phyloP scores from a whole-genome alignment of 2,888 invertebrate genomes.

The Mythimna ferrago region DNA sequence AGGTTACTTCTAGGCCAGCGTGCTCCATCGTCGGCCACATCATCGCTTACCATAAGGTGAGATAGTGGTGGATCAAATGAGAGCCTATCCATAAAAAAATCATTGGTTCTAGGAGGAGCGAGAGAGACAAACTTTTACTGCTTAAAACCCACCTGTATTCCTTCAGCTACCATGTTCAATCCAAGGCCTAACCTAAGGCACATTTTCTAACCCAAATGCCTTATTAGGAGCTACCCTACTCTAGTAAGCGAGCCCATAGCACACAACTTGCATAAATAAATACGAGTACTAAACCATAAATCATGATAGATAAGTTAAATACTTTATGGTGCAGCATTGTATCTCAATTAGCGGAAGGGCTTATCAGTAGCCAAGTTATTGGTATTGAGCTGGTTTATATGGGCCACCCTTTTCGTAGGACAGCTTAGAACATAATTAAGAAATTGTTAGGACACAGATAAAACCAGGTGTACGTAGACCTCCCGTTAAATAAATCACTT shows the following conservation, averaged over 20 bases:
- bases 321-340: slow-evolving; percentile 47
- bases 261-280: slow-evolving; percentile 16
- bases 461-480: background rate
- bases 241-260: slow-evolving; percentile 4
- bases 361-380: slow-evolving; percentile 48
- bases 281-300: slow-evolving; percentile 27
- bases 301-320: slow-evolving; percentile 49
- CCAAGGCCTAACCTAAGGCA: no score
- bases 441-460: background rate
- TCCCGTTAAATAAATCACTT: background rate
- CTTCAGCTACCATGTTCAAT: no score
- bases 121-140: no score
- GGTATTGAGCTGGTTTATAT: slow-evolving; percentile 5
- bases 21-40: no score
- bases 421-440: slow-evolving; percentile 7
- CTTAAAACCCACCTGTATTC: no score
- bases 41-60: no score
- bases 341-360: slow-evolving; percentile 48
- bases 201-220: no score
- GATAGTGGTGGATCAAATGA: no score
- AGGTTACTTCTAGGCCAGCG: no score
- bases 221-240: background rate
- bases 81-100: no score
- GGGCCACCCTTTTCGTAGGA: slow-evolving; percentile 16
- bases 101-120: no score